Evolutionary conservation across 37 sponge, comb jelly and placozoan species (phyloP).

Genomic region (Cliona cf. orientalis): DNA sequence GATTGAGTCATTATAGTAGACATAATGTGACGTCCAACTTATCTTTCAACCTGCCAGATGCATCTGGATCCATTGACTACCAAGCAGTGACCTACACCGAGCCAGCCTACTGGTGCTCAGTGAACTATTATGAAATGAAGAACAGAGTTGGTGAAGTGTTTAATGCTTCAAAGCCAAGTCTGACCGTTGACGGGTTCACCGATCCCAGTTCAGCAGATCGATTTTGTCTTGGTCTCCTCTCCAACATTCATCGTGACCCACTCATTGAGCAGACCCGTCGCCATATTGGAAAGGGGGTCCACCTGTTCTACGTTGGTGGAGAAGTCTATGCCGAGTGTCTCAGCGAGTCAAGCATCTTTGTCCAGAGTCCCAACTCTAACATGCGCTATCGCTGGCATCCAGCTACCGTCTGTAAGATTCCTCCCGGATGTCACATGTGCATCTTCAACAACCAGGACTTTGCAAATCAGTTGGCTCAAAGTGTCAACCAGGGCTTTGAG

Average conservation of each 20-base stretch:
- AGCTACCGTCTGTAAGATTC: conserved; percentile 93
- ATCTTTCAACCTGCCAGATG: no score
- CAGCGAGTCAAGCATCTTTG: conserved; percentile 78
- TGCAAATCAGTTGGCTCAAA: conserved; percentile 82
- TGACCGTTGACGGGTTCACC: conserved; percentile 95
- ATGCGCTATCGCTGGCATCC: conserved; percentile 88
- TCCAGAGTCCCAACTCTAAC: conserved; percentile 90
- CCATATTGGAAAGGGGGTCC: conserved; percentile 87
- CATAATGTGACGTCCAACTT: no score
- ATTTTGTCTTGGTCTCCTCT: conserved; percentile 96
- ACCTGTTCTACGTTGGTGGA: conserved; percentile 82
- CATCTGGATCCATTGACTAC: conserved; percentile 38
- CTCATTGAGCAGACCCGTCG: conserved; percentile 79
- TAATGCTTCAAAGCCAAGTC: conserved; percentile 64
- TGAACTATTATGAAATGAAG: conserved; percentile 96
- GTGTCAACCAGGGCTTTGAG: conserved; percentile 87
- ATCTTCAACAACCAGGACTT: conserved; percentile 95
- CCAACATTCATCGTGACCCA: conserved; percentile 89
- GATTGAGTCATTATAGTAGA: no score
- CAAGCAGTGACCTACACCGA: conserved; percentile 74
- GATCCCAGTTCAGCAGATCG: conserved; percentile 90
- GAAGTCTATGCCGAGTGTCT: conserved; percentile 90
- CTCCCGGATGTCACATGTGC: conserved; percentile 82
- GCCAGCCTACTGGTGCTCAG: conserved; percentile 93
- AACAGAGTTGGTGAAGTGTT: conserved; percentile 93